These are phyloP conservation scores for Peromyscus attwateri DNA, from an alignment of 2,797 vertebrate genomes.

Conservation along the genomic window DNA sequence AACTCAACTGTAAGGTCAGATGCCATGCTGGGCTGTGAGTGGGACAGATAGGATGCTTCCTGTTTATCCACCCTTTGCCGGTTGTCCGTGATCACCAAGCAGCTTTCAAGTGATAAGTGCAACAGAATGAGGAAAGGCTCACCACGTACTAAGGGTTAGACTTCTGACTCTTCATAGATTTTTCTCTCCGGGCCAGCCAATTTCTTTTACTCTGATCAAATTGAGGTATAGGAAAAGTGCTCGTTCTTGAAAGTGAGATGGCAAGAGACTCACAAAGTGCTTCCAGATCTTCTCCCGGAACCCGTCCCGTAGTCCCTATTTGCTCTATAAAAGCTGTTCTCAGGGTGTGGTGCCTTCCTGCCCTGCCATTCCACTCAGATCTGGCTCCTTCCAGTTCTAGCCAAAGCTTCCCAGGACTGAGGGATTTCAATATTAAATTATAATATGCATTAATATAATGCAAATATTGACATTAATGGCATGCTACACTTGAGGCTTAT, in stretches of 20 bases:
- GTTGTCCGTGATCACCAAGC: neutral
- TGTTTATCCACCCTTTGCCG: neutral
- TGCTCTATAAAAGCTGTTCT: neutral
- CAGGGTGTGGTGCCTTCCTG: neutral
- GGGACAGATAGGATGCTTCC: neutral
- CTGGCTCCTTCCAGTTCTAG: neutral
- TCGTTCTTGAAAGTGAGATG: neutral
- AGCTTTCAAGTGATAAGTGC: neutral
- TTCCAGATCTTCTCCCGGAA: neutral
- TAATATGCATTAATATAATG: neutral
- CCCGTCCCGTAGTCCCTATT: neutral
- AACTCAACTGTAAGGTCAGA: neutral
- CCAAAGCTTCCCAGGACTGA: neutral
- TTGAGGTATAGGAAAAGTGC: neutral
- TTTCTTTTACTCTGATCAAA: neutral
- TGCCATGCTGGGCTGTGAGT: accelerated
- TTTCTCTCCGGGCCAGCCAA: neutral
- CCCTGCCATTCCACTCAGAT: accelerated
- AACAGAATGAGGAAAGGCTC: neutral
- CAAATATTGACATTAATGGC: neutral
- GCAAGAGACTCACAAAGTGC: neutral
- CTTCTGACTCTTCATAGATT: neutral
- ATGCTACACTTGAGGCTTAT: neutral
- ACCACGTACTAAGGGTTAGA: neutral
- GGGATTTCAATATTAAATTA: neutral